A percentile compares a stretch with the other conserved stretches of the same genome.
These are phyloP conservation scores for Rotaria socialis DNA, from an alignment of 2,888 invertebrate species.

Conservation along the genomic window DNA sequence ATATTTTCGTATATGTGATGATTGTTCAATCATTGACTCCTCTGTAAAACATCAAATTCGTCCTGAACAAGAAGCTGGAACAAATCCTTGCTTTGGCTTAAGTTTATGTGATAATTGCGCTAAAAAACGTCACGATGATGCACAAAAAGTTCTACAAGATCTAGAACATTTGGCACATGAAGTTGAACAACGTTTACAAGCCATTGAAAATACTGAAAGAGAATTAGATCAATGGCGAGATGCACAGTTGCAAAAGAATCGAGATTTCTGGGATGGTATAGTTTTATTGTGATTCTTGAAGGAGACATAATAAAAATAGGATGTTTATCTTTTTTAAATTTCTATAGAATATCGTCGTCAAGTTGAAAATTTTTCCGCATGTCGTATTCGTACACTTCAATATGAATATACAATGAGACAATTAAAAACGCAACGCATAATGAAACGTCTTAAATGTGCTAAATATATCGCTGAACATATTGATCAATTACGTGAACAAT, in stretches of 20 bases:
- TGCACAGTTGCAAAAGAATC: slow-evolving; percentile 27
- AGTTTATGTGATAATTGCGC: slow-evolving; percentile 6
- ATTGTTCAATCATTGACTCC: neutral
- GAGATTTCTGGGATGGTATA: slow-evolving; percentile 21
- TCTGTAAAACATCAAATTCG: neutral
- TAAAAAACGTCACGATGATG: neutral
- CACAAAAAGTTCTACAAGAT: slow-evolving; percentile 27
- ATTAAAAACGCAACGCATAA: neutral
- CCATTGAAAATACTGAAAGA: slow-evolving; percentile 24
- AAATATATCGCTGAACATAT: slow-evolving; percentile 30
- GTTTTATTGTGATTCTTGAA: too few relatives aligned
- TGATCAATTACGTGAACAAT: slow-evolving; percentile 5
- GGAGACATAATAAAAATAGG: too few relatives aligned
- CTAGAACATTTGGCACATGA: neutral
- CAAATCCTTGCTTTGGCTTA: neutral
- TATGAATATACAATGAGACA: slow-evolving; percentile 26
- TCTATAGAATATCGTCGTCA: slow-evolving; percentile 3
- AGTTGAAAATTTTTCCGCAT: slow-evolving; percentile 17
- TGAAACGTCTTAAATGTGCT: slow-evolving; percentile 25
- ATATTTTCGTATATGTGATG: neutral
- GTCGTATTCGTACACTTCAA: slow-evolving; percentile 31
- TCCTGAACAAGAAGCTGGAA: neutral
- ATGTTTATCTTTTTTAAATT: too few relatives aligned
- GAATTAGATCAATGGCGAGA: slow-evolving; percentile 19
- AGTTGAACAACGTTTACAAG: slow-evolving; percentile 32